These are phyloP conservation scores for Porites lutea DNA, from an alignment of 64 coral and sea anemone species.

Conservation along the genomic window DNA sequence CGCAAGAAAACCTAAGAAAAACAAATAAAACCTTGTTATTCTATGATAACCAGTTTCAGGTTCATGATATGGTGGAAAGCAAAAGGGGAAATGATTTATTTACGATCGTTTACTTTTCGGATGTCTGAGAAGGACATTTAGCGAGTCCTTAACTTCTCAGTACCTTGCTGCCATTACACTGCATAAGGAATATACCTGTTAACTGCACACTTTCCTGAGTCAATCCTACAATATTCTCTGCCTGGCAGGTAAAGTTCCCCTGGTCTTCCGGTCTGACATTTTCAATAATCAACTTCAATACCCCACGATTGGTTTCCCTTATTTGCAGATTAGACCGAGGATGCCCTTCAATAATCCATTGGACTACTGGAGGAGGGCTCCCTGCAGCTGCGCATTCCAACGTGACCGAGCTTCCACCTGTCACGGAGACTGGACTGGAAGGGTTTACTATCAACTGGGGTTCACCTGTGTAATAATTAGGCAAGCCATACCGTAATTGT, in stretches of 20 bases:
- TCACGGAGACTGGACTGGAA: conserved; percentile 28
- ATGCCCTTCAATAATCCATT: conserved; percentile 40
- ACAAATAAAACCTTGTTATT: too few relatives aligned
- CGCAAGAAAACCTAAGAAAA: too few relatives aligned
- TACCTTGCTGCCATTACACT: too few relatives aligned
- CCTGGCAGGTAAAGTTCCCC: conserved; percentile 57
- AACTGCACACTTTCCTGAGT: conserved; percentile 23
- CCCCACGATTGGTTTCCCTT: conserved; percentile 6
- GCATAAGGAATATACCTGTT: conserved; percentile 19
- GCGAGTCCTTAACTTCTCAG: too few relatives aligned
- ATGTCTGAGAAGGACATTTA: too few relatives aligned
- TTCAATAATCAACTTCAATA: conserved; percentile 48
- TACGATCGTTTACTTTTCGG: too few relatives aligned
- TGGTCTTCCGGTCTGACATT: conserved; percentile 21
- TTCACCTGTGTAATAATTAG: conserved; percentile 5
- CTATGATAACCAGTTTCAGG: too few relatives aligned
- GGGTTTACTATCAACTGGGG: conserved; percentile 50
- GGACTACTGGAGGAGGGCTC: conserved; percentile 24
- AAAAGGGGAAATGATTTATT: too few relatives aligned
- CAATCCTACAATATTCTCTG: conserved; percentile 23
- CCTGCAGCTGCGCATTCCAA: conserved; percentile 54
- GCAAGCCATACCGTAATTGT: not conserved
- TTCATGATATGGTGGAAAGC: too few relatives aligned
- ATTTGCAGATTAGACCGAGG: not conserved
- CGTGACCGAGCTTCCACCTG: conserved; percentile 38